Evolutionary conservation across 1,140 invertebrate genomes (phyloP).

Genomic region (Drosophila insularis): DNA sequence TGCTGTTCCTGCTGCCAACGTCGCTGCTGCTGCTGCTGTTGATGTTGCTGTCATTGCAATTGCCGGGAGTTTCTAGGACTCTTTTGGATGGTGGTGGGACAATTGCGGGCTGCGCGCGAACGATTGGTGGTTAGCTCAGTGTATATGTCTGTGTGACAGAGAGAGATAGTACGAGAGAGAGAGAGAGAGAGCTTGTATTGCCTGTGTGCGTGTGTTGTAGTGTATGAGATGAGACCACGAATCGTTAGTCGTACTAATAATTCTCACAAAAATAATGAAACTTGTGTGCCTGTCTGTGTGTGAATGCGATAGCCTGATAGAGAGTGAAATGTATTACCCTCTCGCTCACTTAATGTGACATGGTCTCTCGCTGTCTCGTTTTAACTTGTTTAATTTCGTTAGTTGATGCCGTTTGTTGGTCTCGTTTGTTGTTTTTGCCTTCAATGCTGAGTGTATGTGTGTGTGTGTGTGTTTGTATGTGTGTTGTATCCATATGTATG

Average conservation of each 20-base stretch:
- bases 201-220: constrained; percentile 11
- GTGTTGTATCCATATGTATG: not conserved
- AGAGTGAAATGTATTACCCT: not conserved
- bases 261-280: constrained; percentile 77
- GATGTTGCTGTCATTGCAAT: constrained; percentile 23
- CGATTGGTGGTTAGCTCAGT: constrained; percentile 71
- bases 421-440: constrained; percentile 19
- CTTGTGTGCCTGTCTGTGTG: constrained; percentile 29
- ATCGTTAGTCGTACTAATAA: constrained; percentile 82
- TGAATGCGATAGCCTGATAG: constrained; percentile 8
- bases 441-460: not conserved
- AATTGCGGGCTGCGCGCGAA: constrained; percentile 75
- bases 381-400: constrained; percentile 78
- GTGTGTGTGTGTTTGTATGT: not conserved
- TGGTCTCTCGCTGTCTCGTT: constrained; percentile 61
- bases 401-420: constrained; percentile 50
- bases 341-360: constrained; percentile 18
- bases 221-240: constrained; percentile 65
- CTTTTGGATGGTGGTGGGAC: constrained; percentile 45
- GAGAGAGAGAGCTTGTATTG: not conserved
- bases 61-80: constrained; percentile 8
- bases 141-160: not conserved
- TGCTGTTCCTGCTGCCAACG: constrained; percentile 15
- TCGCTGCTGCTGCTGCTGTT: constrained; percentile 24
- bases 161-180: not conserved